A percentile compares a stretch with the other conserved stretches of the same genome.
Conservation (phyloP, 2,113 vertebrate species). For the Platysternon megacephalum region DNA sequence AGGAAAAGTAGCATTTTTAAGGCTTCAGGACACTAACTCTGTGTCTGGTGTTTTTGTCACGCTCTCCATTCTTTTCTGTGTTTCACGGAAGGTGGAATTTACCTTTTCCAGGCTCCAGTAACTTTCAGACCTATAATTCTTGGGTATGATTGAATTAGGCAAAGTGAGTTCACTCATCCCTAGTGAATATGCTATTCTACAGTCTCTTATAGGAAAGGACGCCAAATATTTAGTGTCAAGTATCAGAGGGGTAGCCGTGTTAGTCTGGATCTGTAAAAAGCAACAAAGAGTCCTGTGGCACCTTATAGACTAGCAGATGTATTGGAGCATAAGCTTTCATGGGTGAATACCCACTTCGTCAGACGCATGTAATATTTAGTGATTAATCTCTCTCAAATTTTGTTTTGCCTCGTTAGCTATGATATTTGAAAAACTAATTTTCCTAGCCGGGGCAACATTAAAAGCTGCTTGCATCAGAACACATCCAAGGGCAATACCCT, state of each 20-base stretch:
- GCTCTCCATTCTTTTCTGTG: background rate
- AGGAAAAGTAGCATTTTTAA: background rate
- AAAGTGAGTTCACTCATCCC: background rate
- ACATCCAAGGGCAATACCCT: fast-evolving
- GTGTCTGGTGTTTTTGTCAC: background rate
- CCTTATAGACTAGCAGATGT: no score
- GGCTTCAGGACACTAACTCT: background rate
- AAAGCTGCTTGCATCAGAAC: background rate
- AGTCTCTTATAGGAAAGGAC: background rate
- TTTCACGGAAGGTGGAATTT: background rate
- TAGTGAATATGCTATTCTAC: background rate
- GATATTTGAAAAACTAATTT: background rate
- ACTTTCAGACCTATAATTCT: background rate
- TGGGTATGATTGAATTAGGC: background rate
- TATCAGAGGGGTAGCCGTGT: no score
- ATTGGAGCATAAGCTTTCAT: no score
- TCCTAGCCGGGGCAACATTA: background rate
- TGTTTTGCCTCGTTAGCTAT: background rate
- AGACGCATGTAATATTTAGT: background rate
- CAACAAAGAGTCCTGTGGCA: no score
- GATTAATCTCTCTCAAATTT: background rate
- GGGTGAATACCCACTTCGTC: no score
- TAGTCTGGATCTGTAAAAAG: no score
- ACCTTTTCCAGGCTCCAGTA: background rate
- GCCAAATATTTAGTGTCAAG: background rate